Conservation (phyloP, 2,888 invertebrate genomes). For the Agrochola macilenta region DNA sequence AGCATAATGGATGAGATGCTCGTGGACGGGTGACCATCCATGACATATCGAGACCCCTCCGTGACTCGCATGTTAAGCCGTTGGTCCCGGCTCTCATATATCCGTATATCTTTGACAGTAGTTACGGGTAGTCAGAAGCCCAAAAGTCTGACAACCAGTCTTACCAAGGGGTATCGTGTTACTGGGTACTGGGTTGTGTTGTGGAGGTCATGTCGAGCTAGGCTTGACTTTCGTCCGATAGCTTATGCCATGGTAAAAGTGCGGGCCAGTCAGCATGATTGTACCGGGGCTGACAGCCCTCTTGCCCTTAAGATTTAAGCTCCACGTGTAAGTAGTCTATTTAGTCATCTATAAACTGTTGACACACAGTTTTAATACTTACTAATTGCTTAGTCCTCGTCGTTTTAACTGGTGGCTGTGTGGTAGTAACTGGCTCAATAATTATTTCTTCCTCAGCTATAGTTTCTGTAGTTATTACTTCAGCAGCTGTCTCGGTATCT, state of each 20-base stretch:
- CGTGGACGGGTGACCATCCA: no score
- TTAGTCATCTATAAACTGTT: not conserved
- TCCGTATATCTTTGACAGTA: no score
- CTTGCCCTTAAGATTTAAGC: not conserved
- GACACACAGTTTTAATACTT: constrained; percentile 1
- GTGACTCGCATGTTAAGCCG: no score
- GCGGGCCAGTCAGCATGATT: not conserved
- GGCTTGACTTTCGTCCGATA: not conserved
- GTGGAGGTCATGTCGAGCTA: no score
- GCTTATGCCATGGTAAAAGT: not conserved
- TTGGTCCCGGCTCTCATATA: no score
- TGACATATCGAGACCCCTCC: no score
- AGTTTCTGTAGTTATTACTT: not conserved
- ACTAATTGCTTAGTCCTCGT: constrained; percentile 40
- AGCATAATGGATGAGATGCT: no score
- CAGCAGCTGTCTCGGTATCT: not conserved
- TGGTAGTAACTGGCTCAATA: not conserved
- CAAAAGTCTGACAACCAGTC: no score
- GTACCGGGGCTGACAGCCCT: no score
- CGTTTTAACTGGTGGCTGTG: not conserved
- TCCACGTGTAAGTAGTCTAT: not conserved
- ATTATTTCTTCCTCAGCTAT: not conserved
- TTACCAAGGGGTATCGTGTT: no score
- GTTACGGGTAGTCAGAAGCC: no score
- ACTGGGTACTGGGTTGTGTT: no score